Percentiles rank a stretch among this genome's conserved stretches.
Evolutionary conservation across 2,888 invertebrate species (phyloP).

Genomic region (Parapristionchus giblindavisi): DNA sequence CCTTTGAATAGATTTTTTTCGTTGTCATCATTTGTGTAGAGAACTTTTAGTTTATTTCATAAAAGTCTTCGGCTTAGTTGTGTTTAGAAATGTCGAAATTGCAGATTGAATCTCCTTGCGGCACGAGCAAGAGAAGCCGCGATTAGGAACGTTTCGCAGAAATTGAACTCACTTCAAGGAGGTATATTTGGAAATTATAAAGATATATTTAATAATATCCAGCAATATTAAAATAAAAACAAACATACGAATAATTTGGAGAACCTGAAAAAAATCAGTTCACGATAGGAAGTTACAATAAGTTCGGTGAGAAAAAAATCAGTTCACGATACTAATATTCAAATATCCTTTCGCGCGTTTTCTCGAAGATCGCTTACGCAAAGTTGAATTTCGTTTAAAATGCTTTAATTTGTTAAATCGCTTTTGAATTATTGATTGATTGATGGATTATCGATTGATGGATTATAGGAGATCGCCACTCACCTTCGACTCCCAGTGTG

Average conservation of each 20-base stretch:
- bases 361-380: constrained; percentile 1
- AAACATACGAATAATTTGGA: not conserved
- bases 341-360: not conserved
- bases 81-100: too few species aligned
- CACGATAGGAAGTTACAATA: not conserved
- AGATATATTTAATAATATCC: not conserved
- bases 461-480: constrained; percentile 13
- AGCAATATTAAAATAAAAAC: not conserved
- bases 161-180: constrained; percentile 10
- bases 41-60: too few species aligned
- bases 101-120: constrained; percentile 33
- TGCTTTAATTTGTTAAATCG: constrained; percentile 11
- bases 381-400: not conserved
- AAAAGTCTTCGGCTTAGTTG: too few species aligned
- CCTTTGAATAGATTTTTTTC: too few species aligned
- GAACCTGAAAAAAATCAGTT: not conserved
- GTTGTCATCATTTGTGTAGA: too few species aligned
- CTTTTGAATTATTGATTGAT: not conserved
- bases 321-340: constrained; percentile 14
- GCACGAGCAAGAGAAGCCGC: constrained; percentile 23
- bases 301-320: too few species aligned
- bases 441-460: not conserved
- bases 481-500: constrained; percentile 17
- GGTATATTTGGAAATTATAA: constrained; percentile 12
- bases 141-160: constrained; percentile 14